Conservation (phyloP, 1,140 invertebrate genomes). For the Lordiphosa mommai region DNA sequence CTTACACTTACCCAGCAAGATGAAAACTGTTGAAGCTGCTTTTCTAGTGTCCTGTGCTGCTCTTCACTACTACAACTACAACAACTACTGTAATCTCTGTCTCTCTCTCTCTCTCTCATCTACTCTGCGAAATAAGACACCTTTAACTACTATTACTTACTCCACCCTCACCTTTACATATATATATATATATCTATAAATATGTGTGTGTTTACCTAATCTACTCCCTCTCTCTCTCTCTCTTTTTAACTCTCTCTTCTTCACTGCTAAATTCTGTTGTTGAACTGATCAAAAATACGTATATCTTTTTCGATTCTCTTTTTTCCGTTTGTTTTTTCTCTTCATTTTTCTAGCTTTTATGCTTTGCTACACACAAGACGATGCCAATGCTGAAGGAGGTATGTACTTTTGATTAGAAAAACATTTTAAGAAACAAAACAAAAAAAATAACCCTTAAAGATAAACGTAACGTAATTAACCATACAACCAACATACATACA, state of each 20-base stretch:
- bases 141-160: too few species aligned
- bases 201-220: too few species aligned
- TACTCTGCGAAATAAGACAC: too few species aligned
- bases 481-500: conserved; percentile 14
- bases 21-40: too few species aligned
- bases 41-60: too few species aligned
- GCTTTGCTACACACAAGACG: conserved; percentile 94
- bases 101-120: too few species aligned
- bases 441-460: conserved; percentile 13
- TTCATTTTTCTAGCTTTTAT: conserved; percentile 87
- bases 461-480: conserved; percentile 14
- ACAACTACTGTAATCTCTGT: too few species aligned
- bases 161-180: not conserved
- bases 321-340: conserved; percentile 69
- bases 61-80: too few species aligned
- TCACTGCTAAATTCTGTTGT: conserved; percentile 56
- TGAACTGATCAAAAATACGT: conserved; percentile 62
- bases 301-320: conserved; percentile 72
- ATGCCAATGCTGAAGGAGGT: conserved; percentile 93
- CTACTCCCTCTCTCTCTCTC: conserved; percentile 5
- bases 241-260: conserved; percentile 16
- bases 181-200: not conserved
- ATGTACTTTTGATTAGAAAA: conserved; percentile 80
- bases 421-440: conserved; percentile 15
- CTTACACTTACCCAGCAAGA: not conserved